A percentile compares a stretch with the other conserved stretches of the same genome.
These are phyloP conservation scores for Artibeus jamaicensis DNA, from an alignment of 2,797 vertebrate genomes.

Conservation along the genomic window DNA sequence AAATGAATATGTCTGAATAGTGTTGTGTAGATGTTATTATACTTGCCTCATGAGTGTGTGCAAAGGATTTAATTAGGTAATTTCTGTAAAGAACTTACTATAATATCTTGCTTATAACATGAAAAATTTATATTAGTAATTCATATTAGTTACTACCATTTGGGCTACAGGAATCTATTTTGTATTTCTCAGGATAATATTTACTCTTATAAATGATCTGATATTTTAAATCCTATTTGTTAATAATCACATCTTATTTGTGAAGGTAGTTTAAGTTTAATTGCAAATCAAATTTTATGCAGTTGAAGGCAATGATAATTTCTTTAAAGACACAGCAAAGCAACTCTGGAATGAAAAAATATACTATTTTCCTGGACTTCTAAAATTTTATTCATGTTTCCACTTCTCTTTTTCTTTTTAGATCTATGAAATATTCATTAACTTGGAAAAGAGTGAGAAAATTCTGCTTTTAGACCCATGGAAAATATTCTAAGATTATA, in stretches of 20 bases:
- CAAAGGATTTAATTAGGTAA: background rate
- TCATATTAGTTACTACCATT: background rate
- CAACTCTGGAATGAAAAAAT: background rate
- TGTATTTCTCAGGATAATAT: background rate
- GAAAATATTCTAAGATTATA: background rate
- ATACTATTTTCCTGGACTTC: background rate
- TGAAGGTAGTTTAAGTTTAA: background rate
- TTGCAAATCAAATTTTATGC: background rate
- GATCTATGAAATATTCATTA: background rate
- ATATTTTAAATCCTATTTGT: background rate
- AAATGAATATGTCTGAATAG: background rate
- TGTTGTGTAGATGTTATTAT: background rate
- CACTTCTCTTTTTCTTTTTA: background rate
- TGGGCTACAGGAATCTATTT: background rate
- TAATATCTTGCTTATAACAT: background rate
- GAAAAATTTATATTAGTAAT: background rate
- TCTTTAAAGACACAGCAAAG: background rate
- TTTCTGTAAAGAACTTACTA: background rate
- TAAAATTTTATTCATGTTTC: constrained; percentile 25
- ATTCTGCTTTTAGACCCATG: background rate
- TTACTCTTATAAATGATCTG: background rate
- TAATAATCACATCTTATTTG: background rate
- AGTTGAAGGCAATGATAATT: background rate
- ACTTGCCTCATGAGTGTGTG: background rate
- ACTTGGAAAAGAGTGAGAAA: background rate